Evolutionary conservation across 2,113 vertebrate species (phyloP).

Genomic region (Psilopsiagon aymara): DNA sequence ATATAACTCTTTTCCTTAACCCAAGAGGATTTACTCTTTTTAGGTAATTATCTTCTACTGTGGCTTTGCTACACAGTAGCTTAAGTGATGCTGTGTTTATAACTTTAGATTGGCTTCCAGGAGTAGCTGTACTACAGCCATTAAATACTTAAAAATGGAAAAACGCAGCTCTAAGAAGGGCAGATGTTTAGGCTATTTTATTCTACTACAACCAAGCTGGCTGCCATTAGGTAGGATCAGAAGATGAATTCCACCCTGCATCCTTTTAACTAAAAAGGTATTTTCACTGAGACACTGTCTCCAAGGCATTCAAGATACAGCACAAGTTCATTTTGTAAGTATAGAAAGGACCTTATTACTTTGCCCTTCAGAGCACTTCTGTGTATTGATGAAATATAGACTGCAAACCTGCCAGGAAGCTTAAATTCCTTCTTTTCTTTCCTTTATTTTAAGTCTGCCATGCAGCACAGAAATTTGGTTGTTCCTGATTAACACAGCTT

Average conservation of each 20-base stretch:
- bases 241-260: neutral
- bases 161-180: neutral
- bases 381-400: neutral
- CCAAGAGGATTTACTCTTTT: conserved; percentile 51
- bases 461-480: neutral
- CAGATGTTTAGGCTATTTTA: neutral
- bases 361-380: neutral
- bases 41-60: conserved; percentile 27
- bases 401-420: neutral
- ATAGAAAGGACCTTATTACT: neutral
- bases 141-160: neutral
- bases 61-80: neutral
- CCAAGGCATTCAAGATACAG: neutral
- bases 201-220: neutral
- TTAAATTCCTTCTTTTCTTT: neutral
- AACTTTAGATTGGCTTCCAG: neutral
- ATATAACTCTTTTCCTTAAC: conserved; percentile 16
- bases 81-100: neutral
- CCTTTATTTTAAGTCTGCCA: neutral
- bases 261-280: neutral
- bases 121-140: neutral
- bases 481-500: neutral
- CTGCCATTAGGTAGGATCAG: neutral
- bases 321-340: neutral
- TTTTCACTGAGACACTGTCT: neutral